Evolutionary conservation across 2,113 vertebrate species (phyloP).

Genomic region (Chloropsis hardwickii): DNA sequence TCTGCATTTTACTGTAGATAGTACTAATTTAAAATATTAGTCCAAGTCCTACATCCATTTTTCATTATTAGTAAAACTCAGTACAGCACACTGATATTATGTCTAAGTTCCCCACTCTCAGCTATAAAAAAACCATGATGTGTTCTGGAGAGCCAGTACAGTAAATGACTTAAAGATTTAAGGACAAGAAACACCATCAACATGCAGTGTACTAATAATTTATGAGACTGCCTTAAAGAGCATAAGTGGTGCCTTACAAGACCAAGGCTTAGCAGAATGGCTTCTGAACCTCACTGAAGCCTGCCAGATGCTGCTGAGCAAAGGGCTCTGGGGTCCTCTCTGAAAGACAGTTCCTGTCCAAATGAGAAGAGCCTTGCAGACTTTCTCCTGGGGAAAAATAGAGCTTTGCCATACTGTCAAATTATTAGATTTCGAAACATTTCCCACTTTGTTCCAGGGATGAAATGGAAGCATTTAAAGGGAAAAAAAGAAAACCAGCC

Average conservation of each 20-base stretch:
- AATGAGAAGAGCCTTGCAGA: not conserved
- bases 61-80: not conserved
- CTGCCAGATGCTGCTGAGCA: not conserved
- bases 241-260: not conserved
- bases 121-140: not conserved
- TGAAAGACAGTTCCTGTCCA: not conserved
- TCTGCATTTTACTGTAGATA: not conserved
- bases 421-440: not conserved
- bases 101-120: not conserved
- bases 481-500: not conserved
- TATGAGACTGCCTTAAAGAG: not conserved
- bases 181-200: not conserved
- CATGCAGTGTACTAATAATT: not conserved
- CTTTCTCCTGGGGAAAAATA: not conserved
- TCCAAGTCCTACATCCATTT: not conserved
- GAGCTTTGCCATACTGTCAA: not conserved
- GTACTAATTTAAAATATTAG: not conserved
- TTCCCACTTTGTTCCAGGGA: not conserved
- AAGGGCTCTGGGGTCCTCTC: not conserved
- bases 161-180: not conserved
- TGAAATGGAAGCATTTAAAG: not conserved
- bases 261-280: not conserved
- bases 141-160: not conserved
- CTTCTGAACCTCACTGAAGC: not conserved
- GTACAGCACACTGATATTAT: not conserved